Percentiles rank a stretch among this genome's conserved stretches.
Conservation (phyloP, 2,113 vertebrate genomes). For the Hippoglossus stenolepis region DNA sequence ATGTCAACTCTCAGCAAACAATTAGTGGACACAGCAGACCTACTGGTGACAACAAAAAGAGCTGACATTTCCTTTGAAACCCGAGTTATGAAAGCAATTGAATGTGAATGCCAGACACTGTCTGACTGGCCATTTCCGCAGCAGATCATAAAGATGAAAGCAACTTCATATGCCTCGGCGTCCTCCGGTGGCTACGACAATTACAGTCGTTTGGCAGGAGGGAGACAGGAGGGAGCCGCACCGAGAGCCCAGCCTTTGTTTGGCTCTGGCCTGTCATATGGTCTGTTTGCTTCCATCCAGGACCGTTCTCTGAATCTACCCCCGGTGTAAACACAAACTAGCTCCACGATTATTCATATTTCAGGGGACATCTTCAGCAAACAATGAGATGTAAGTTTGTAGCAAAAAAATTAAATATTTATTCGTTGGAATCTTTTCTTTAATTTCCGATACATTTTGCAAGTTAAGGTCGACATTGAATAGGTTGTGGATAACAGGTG, state of each 20-base stretch:
- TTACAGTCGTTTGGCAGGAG: constrained; percentile 64
- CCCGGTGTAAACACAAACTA: constrained; percentile 51
- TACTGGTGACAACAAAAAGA: constrained; percentile 1
- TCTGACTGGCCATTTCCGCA: constrained; percentile 38
- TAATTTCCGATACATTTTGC: constrained; percentile 81
- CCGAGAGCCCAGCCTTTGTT: constrained; percentile 52
- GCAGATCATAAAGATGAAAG: constrained; percentile 65
- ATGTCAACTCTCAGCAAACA: constrained; percentile 19
- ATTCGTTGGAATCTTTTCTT: constrained; percentile 72
- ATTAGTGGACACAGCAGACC: constrained; percentile 23
- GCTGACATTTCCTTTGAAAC: constrained; percentile 28
- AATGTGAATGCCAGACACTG: constrained; percentile 34
- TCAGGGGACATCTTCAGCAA: constrained; percentile 50
- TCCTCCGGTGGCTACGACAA: constrained; percentile 57
- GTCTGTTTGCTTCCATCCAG: constrained; percentile 56
- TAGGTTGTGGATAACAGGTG: constrained; percentile 67
- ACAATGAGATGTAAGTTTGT: constrained; percentile 48
- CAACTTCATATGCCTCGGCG: constrained; percentile 36
- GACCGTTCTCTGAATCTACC: constrained; percentile 34
- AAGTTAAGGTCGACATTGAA: constrained; percentile 79
- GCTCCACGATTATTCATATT: constrained; percentile 57
- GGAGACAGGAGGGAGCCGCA: constrained; percentile 30
- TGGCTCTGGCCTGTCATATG: constrained; percentile 52
- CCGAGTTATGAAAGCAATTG: constrained; percentile 20
- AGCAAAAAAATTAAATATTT: constrained; percentile 85